Evolutionary conservation across 2,797 vertebrate genomes (phyloP).

Genomic region (Anomalospiza imberbis): DNA sequence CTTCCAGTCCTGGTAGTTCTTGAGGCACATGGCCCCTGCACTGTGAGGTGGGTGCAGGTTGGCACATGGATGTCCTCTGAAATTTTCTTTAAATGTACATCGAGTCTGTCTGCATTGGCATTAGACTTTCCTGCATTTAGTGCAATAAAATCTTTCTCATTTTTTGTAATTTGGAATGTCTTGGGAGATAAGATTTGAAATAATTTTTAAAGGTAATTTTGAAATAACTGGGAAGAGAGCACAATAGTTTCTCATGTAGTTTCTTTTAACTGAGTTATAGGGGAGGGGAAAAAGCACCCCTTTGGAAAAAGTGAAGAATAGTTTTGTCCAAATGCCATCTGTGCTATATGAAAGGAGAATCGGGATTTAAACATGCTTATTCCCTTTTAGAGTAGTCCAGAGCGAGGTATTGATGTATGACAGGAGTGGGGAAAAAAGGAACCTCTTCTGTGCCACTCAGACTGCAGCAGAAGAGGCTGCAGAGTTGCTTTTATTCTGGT

Average conservation of each 20-base stretch:
- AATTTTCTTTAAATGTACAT: background rate
- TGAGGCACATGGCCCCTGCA: background rate
- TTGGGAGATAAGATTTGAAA: background rate
- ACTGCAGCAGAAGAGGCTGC: background rate
- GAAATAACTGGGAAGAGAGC: background rate
- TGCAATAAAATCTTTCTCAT: background rate
- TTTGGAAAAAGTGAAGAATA: background rate
- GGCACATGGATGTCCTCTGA: background rate
- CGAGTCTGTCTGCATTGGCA: background rate
- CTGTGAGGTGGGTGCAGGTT: background rate
- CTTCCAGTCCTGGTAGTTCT: background rate
- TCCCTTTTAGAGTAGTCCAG: background rate
- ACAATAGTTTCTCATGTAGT: background rate
- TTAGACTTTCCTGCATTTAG: background rate
- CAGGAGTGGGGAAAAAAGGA: background rate
- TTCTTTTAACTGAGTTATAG: background rate
- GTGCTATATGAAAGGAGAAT: background rate
- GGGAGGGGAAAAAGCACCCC: rapidly evolving
- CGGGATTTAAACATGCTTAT: background rate
- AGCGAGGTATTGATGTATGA: background rate
- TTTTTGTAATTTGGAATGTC: background rate
- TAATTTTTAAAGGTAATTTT: background rate
- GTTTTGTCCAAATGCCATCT: background rate
- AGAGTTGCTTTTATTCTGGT: background rate
- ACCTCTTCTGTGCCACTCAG: background rate